Evolutionary conservation across 64 coral and sea anemone species (phyloP), one percentile per base, ranked within the genome.

Genomic region (Acropora yongei): DNA sequence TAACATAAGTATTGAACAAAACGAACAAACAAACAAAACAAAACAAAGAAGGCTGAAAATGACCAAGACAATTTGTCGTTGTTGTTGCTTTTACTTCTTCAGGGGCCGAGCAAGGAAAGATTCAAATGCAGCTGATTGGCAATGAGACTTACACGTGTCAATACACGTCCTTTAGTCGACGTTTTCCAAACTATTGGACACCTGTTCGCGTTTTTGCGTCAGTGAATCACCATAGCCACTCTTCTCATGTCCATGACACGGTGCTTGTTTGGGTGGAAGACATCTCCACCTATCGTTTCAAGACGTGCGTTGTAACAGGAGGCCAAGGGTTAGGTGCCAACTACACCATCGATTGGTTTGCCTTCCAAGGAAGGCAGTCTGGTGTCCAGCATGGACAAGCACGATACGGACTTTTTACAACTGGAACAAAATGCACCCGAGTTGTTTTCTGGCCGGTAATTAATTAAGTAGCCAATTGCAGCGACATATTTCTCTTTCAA

Each of bases 311-410:
- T 45, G 81, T 71, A 63, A 14, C 7, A 48, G 81, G 81, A 0
- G 63, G 63, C 4, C 60, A 17, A 1, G 65, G 65, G 0, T 72
- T 17, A 1, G 14, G 17, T 18, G 65, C 13, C 8, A 69, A 69
- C 81, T 69, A 2, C 17, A 84, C 44, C 5, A 69, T 84, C 41
- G 81, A 84, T 49, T 84, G 81, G 81, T 48, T 84, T 5, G 81
- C 81, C 4, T 84, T 84, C 44, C 81, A 84, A 18, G 81, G 81
- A 18, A 19, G 8, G 0, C 82, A 84, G 18, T 69, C 63, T 1
- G 82, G 82, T 19, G 61, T 71, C 18, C 6, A 84, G 9, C 61
- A 84, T 11, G 82, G 82, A 10, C 3, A 66, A 8, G 12, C 2
- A 0, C 68, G 44, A 2, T 84, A 69, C 9, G 0, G 5, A 1